Base-by-base conservation (phyloP, 2,888 invertebrate genomes). In the Drosophila melanosoma region DNA sequence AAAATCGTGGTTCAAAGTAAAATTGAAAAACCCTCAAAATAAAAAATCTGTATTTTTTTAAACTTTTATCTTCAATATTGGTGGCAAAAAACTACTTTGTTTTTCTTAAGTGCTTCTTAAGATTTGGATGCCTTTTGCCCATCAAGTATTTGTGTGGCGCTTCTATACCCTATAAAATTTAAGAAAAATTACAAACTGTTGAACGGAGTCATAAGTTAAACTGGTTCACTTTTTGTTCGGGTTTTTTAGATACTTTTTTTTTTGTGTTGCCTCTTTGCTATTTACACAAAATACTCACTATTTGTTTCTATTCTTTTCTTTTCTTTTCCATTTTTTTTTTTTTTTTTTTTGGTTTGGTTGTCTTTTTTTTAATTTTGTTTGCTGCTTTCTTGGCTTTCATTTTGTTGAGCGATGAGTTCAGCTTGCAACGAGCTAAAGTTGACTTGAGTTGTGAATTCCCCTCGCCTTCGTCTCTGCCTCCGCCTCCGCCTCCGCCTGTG, bases 361-460 rank as follows among this genome's bases (percentile, higher is more conserved):
- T 29, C 26, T n/a, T 40, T 76, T 40, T 74, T 69, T 77, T 83
- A 74, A 83, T 83, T 79, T 77, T 74, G 78, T 87, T 82, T 67
- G 65, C 69, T 51, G 83, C 60, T 40, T 36, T 65, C 58, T 73
- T 79, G 79, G 58, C 69, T 74, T 69, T 68, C 70, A 76, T 76
- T 63, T 66, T 68, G 63, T 65, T 52, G 53, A 57, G 53, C 51
- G 33, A 51, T 33, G 35, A 57, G 63, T 62, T 70, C 56, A 62
- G 80, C 69, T 68, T 67, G 74, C 71, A 76, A 82, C 80, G 87
- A 83, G 84, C 70, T 82, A 70, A 56, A 29, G 65, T 54, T 58
- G 57, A 69, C 36, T 71, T 48, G 17, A 67, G 61, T 45, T 49
- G 42, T 23, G 51, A 11, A 29, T 36, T 57, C 17, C 23, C 23